Evolutionary conservation across 1,140 invertebrate genomes (phyloP), one percentile per base, ranked within the genome.

Genomic region (Antheraea pernyi): DNA sequence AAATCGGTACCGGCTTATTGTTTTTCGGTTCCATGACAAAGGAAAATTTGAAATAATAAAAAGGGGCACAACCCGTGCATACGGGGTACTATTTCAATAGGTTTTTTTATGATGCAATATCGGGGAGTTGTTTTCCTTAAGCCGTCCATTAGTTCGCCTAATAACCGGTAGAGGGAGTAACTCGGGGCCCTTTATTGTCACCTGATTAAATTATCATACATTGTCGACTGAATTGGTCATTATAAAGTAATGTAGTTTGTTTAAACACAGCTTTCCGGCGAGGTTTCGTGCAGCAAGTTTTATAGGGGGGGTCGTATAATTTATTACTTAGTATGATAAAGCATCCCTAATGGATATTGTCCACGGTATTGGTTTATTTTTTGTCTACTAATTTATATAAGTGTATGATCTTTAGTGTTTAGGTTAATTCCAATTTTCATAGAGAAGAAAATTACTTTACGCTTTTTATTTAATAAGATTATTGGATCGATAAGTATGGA

Each of bases 171-270:
- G 72, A 74, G 80, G 78, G 81, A 67, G 67, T 67, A 63, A 64
- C 59, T 59, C 64, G 72, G 75, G 73, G 59, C 68, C 68, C 60
- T 65, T 74, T 71, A 78, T 42, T 72, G 70, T 66, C 77, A 86
- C 80, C 84, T 87, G 81, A 89, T 89, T 79, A 80, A 83, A 86
- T 89, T 89, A 89, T 87, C 81, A 82, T 86, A 86, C 77, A 81
- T 77, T 81, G 86, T 84, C 79, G 71, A 71, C 71, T 66, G 73
- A 84, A 86, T 86, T 85, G 83, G 71, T 83, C 80, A 82, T 86
- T 86, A 87, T 69, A 73, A 72, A 73, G 78, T 86, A 86, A 88
- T 88, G 73, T 79, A 83, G 82, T 86, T 86, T 88, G 79, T 86
- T 86, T 86, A 85, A 86, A 82, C 70, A 86, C 78, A 77, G 80